Evolutionary conservation across 2,888 invertebrate species (phyloP).

Genomic region (Calephelis perditalis): DNA sequence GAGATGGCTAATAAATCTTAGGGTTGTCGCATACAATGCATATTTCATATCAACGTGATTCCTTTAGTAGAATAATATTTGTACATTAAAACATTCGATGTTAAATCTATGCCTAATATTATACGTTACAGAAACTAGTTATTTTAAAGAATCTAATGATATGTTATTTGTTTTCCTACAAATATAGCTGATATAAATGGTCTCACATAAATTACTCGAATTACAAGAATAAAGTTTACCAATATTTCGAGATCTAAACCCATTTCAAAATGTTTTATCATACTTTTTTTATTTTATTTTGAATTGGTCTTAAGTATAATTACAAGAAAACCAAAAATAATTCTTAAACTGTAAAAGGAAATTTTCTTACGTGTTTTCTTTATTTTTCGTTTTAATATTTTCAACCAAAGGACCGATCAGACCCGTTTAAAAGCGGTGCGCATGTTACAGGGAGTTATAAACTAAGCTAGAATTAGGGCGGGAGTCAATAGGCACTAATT

Average conservation of each 20-base stretch:
- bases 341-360: no score
- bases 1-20: constrained; percentile 14
- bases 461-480: constrained; percentile 70
- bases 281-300: no score
- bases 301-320: no score
- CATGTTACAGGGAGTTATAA: constrained; percentile 72
- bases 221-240: constrained; percentile 6
- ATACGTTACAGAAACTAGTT: constrained; percentile 13
- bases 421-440: constrained; percentile 40
- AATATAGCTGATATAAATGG: neutral
- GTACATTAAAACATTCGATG: constrained; percentile 32
- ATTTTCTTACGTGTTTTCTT: no score
- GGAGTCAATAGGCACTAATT: constrained; percentile 32
- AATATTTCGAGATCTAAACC: no score
- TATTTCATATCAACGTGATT: constrained; percentile 55
- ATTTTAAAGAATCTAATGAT: constrained; percentile 16
- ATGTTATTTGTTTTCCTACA: constrained; percentile 20
- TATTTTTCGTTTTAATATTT: no score
- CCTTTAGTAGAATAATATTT: constrained; percentile 43
- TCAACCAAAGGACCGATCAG: constrained; percentile 12
- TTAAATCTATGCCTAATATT: constrained; percentile 32
- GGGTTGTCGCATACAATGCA: constrained; percentile 33
- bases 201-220: constrained; percentile 8
- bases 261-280: no score
- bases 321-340: no score